Evolutionary conservation across 2,888 invertebrate species (phyloP), one percentile per base, ranked within the genome.

Genomic region (Andrena fulva): DNA sequence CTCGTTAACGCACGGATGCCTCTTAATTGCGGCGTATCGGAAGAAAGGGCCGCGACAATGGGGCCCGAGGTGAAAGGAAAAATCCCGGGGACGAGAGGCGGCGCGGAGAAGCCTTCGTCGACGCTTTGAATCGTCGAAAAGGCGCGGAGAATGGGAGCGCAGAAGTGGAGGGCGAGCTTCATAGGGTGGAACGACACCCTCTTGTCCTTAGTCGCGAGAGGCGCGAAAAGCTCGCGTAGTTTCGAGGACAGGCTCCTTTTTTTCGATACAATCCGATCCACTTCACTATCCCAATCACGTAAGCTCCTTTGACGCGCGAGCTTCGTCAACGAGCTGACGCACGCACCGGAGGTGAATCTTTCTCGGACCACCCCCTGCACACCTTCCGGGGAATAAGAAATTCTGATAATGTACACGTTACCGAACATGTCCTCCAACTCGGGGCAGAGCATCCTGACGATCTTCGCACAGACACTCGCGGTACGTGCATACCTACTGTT

Each of bases 1-100:
- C 86, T 89, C 84, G 86, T 87, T 89, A 87, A 82, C 83, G 79
- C 77, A 71, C 82, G 80, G 86, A 86, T 84, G 83, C 84, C 77
- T 84, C 84, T 89, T 88, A 88, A 89, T 88, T 86, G 89, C 80
- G 56, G 35, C 50, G 60, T 84, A 81, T 83, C 82, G 85, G 35
- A 24, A 71, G 54, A 60, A 54, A 59, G 72, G 77, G 77, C 54
- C 20, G 35, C 74, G 60, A 77, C 73, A 74, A 74, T 74, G 60
- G 35, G 54, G 62, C 16, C 35, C 24, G n/a, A 29, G 70, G 27
- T 63, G 67, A 56, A 60, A 63, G 33, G 48, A 29, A 66, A 73
- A 67, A 16, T 27, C n/a, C 50, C 7, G 29, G 29, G 66, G 7
- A 59, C 27, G 27, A 52, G 63, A n/a, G 73, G 50, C 31, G 60